A percentile compares a stretch with the other conserved stretches of the same genome.
Conservation (phyloP, 2,797 vertebrate species). For the Rousettus madagascariensis region DNA sequence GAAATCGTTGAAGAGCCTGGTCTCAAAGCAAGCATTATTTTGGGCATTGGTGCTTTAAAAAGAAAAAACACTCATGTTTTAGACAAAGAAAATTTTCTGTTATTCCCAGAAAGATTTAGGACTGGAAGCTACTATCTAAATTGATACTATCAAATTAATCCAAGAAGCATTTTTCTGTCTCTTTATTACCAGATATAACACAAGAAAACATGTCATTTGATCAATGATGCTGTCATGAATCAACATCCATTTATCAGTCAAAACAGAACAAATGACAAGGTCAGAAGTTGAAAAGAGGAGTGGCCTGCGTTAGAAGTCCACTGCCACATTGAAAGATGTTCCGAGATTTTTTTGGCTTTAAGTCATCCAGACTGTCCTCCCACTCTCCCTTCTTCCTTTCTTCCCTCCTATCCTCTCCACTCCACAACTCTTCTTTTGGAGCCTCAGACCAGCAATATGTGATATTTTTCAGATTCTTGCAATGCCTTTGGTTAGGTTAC, state of each 20-base stretch:
- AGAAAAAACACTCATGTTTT: neutral
- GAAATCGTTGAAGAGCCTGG: neutral
- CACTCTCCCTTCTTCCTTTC: neutral
- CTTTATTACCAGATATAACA: constrained; percentile 28
- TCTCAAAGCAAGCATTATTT: neutral
- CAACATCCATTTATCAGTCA: neutral
- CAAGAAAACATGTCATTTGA: constrained; percentile 49
- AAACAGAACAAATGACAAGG: constrained; percentile 17
- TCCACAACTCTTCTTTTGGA: neutral
- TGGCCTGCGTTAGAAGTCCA: neutral
- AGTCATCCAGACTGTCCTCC: no score
- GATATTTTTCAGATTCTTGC: neutral
- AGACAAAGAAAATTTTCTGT: constrained; percentile 46
- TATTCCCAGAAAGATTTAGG: neutral
- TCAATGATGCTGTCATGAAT: constrained; percentile 43
- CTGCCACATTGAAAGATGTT: neutral
- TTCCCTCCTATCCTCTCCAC: neutral
- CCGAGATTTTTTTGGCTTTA: neutral
- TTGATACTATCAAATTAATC: constrained; percentile 28
- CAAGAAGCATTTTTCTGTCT: constrained; percentile 9
- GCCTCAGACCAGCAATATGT: neutral
- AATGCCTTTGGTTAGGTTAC: neutral
- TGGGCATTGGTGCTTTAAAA: neutral
- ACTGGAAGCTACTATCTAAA: neutral
- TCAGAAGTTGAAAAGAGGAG: neutral